Evolutionary conservation across 1,140 invertebrate genomes (phyloP).

Genomic region (Hyles vespertilio): DNA sequence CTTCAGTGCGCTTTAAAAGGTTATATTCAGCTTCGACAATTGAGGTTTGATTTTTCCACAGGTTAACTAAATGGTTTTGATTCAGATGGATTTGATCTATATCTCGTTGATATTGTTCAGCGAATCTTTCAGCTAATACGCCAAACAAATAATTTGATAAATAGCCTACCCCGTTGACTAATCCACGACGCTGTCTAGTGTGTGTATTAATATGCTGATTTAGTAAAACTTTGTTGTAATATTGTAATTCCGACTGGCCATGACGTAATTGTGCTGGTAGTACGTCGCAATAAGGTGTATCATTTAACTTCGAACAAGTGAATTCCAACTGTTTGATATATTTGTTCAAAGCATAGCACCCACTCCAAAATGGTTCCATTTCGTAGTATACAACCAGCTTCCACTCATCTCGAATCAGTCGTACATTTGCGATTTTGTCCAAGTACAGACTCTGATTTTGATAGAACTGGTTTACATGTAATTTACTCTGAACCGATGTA

Average conservation of each 20-base stretch:
- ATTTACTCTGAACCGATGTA: not conserved
- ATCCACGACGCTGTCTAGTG: conserved; percentile 7
- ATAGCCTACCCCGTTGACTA: conserved; percentile 7
- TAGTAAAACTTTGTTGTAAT: conserved; percentile 12
- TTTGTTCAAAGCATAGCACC: conserved; percentile 5
- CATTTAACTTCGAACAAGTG: conserved; percentile 1
- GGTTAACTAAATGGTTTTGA: conserved; percentile 4
- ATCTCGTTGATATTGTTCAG: conserved; percentile 9
- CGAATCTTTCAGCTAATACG: conserved; percentile 1
- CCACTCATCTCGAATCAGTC: conserved; percentile 16
- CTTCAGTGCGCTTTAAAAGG: conserved; percentile 9
- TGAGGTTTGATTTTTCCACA: conserved; percentile 16
- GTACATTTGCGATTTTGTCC: conserved; percentile 14
- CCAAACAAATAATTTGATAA: not conserved
- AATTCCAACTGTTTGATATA: conserved; percentile 13
- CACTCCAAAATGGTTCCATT: conserved; percentile 15
- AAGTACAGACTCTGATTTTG: conserved; percentile 14
- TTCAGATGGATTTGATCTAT: conserved; percentile 3
- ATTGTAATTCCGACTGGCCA: conserved; percentile 8
- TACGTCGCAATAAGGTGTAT: conserved; percentile 6
- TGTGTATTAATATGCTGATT: conserved; percentile 7
- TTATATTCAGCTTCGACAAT: conserved; percentile 14
- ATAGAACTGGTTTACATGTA: not conserved
- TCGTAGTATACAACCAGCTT: conserved; percentile 18
- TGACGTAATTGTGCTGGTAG: conserved; percentile 12